Evolutionary conservation across 2,888 invertebrate genomes (phyloP), one percentile per base, ranked within the genome.

Genomic region (Agonum fuliginosum): DNA sequence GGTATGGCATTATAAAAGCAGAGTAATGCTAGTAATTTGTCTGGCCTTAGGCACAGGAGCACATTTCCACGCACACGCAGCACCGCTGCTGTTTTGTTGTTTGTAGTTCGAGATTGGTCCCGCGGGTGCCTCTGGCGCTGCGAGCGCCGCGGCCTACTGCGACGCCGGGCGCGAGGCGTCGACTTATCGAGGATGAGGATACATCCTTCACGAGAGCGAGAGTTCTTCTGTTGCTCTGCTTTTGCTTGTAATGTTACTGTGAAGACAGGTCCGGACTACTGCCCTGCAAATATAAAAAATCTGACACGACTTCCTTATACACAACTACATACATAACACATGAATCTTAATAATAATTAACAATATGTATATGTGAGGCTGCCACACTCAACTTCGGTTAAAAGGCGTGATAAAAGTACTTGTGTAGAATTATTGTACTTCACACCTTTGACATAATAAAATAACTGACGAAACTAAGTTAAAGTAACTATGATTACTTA

Each of bases 1-100:
- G 73, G 58, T 58, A 73, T 73, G 73, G 54, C 73, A 73, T 73
- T 73, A 73, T 73, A 58, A 73, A 73, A 73, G 58, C 73, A 58
- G 58, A 73, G 73, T 73, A 73, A 73, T 73, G 58, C 54, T 10
- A 58, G 73, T 73, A 73, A 73, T 73, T 73, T 73, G 73, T 73
- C 73, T 73, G 58, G 73, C 73, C 73, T 73, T 37, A 54, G 73
- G 73, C 73, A 17, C 34, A 19, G 17, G 34, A 20, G 20, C 8
- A 37, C 34, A 12, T 12, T 37, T 22, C 14, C 70, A 41, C 37
- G 17, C 27, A 3, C 58, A 22, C 17, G 10, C n/a, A n/a, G 37
- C 37, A n/a, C 48, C 62, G 62, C 34, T 41, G 67, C 72, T 72
- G 34, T 72, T 72, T 72, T 72, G 72, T 72, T 72, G 72, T 72